phyloP scores from a whole-genome alignment of 1,140 invertebrate species.

The Psilanteris sp. region DNA sequence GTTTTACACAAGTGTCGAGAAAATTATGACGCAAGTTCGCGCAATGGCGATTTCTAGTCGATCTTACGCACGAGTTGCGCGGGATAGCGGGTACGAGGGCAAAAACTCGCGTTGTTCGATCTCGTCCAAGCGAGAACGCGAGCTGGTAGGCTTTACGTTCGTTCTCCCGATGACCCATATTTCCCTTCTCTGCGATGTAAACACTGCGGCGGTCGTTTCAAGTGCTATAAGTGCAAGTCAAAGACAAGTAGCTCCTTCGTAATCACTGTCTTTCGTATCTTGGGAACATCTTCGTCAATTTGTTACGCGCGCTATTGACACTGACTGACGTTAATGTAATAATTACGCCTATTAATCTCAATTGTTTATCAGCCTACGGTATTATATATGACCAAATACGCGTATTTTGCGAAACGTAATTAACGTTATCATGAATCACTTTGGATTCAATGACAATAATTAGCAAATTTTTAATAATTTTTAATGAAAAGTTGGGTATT shows the following conservation, averaged over 20 bases:
- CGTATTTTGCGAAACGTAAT: no score
- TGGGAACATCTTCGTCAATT: slow-evolving; percentile 21
- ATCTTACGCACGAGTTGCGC: slow-evolving; percentile 63
- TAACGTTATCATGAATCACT: no score
- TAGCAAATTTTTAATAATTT: no score
- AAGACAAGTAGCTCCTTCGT: slow-evolving; percentile 40
- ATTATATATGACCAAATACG: no score
- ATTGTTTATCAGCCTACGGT: no score
- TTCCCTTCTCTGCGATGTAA: slow-evolving; percentile 60
- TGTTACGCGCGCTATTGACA: slow-evolving; percentile 3
- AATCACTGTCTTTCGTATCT: slow-evolving; percentile 32
- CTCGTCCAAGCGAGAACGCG: slow-evolving; percentile 60
- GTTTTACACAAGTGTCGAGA: slow-evolving; percentile 59
- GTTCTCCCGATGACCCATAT: slow-evolving; percentile 63
- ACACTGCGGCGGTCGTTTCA: slow-evolving; percentile 43
- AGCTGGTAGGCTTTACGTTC: slow-evolving; percentile 50
- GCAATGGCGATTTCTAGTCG: slow-evolving; percentile 61
- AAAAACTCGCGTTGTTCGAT: slow-evolving; percentile 65
- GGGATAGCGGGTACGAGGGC: slow-evolving; percentile 56
- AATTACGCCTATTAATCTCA: not conserved
- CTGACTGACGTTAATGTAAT: slow-evolving; percentile 1
- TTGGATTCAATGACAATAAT: no score
- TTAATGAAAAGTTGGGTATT: no score
- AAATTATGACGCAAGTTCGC: slow-evolving; percentile 65
- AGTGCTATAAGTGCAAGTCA: slow-evolving; percentile 57